These are phyloP conservation scores for Hirundichthys speculiger DNA, from an alignment of 2,113 vertebrate species.

Conservation along the genomic window DNA sequence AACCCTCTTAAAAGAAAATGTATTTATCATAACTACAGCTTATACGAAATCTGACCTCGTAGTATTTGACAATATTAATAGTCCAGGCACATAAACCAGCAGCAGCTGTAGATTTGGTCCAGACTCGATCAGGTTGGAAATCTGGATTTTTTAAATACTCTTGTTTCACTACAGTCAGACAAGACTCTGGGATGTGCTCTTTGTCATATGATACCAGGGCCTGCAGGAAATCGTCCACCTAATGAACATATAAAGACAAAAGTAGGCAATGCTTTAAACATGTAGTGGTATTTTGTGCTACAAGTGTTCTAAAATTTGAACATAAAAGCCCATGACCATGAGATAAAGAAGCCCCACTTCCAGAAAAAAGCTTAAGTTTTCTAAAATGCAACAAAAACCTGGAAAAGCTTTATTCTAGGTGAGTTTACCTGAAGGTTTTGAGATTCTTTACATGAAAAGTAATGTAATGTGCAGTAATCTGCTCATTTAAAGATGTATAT, in stretches of 20 bases:
- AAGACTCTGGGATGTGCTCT: conserved; percentile 86
- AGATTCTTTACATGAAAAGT: no score
- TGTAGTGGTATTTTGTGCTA: no score
- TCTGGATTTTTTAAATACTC: conserved; percentile 83
- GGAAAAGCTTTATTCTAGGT: no score
- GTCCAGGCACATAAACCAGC: conserved; percentile 87
- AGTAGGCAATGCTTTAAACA: background rate
- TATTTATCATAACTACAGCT: background rate
- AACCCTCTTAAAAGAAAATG: background rate
- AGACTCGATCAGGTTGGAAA: conserved; percentile 85
- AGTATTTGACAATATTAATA: conserved; percentile 87
- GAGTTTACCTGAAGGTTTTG: no score
- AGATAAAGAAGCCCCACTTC: no score
- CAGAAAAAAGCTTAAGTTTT: no score
- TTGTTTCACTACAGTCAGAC: conserved; percentile 84
- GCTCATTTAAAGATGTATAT: no score
- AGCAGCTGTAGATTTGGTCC: conserved; percentile 86
- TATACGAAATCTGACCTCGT: conserved; percentile 75
- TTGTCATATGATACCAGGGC: conserved; percentile 85
- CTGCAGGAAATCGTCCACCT: conserved; percentile 88
- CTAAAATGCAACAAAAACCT: no score
- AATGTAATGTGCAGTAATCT: no score
- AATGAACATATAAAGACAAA: conserved; percentile 27
- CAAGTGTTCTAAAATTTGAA: no score
- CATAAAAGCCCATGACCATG: no score